A percentile compares a stretch with the other conserved stretches of the same genome.
Evolutionary conservation across 2,113 vertebrate genomes (phyloP).

Genomic region (Chloroceryle aenea): DNA sequence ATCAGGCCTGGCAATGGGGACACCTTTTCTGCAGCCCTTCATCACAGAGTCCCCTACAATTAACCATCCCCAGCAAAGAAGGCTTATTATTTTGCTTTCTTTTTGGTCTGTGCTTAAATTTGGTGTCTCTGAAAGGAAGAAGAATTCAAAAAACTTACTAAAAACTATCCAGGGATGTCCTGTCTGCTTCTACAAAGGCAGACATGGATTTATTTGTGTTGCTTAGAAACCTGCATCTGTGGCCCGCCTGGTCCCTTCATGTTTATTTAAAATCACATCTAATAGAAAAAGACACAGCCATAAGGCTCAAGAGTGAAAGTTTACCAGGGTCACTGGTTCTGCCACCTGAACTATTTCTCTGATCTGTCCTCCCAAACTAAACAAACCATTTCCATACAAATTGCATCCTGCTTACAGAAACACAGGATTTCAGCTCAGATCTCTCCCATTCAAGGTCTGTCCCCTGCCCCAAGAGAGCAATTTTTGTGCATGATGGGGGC

Average conservation of each 20-base stretch:
- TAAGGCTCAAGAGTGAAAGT: conserved; percentile 41
- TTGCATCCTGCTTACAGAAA: not conserved
- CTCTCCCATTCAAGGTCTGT: not conserved
- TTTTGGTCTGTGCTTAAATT: not conserved
- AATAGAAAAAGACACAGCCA: conserved; percentile 41
- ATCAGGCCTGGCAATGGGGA: not conserved
- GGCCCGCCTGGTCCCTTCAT: conserved; percentile 38
- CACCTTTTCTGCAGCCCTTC: not conserved
- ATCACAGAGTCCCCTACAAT: not conserved
- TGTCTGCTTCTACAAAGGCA: not conserved
- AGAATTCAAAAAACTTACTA: not conserved
- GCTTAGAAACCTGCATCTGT: conserved; percentile 41
- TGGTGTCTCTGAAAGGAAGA: not conserved
- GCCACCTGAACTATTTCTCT: conserved; percentile 25
- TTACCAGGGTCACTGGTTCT: conserved; percentile 43
- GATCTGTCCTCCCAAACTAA: not conserved
- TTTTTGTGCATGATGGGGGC: not conserved
- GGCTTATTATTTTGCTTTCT: not conserved
- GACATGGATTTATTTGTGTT: conserved; percentile 30
- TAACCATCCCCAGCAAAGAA: not conserved
- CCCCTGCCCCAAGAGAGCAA: not conserved
- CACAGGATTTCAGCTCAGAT: not conserved
- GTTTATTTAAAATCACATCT: conserved; percentile 67
- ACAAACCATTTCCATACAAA: not conserved
- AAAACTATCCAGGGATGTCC: not conserved